A percentile compares a stretch with the other conserved stretches of the same genome.
These are phyloP conservation scores for Steinernema khuongi DNA, from an alignment of 1,140 invertebrate genomes.

Conservation along the genomic window DNA sequence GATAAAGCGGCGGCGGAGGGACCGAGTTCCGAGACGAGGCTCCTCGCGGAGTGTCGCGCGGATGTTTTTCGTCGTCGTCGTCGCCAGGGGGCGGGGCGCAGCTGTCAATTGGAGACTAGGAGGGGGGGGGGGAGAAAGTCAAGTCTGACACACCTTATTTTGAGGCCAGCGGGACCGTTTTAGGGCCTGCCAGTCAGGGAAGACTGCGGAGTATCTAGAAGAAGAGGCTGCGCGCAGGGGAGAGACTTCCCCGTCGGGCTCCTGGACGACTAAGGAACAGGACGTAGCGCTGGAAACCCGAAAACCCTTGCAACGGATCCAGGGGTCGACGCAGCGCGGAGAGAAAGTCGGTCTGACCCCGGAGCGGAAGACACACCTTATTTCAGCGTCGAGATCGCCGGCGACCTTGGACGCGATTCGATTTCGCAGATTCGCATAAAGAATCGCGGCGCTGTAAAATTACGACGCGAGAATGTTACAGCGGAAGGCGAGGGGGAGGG, in stretches of 20 bases:
- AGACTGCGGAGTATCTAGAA: too few species aligned
- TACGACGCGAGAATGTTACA: constrained; percentile 8
- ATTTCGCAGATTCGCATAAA: constrained; percentile 13
- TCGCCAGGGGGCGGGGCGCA: neutral
- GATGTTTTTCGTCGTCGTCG: constrained; percentile 4
- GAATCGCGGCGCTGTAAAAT: neutral
- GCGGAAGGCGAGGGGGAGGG: neutral
- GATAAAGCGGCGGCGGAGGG: neutral
- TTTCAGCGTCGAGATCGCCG: neutral
- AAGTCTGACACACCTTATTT: too few species aligned
- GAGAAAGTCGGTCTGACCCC: constrained; percentile 6
- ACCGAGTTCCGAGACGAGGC: neutral
- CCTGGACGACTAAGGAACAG: too few species aligned
- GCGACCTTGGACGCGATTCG: constrained; percentile 6
- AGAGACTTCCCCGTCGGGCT: too few species aligned
- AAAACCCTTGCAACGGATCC: too few species aligned
- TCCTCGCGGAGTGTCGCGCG: constrained; percentile 8
- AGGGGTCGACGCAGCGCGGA: too few species aligned
- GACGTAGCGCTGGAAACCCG: too few species aligned
- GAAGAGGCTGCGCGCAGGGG: neutral
- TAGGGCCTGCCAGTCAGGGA: too few species aligned
- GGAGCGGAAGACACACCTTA: neutral
- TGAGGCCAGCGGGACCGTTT: too few species aligned
- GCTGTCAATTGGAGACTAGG: constrained; percentile 12
- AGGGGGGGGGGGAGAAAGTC: neutral